Percentiles rank a stretch among this genome's conserved stretches.
Evolutionary conservation across 1,140 invertebrate species (phyloP).

Genomic region (Hestina assimilis): DNA sequence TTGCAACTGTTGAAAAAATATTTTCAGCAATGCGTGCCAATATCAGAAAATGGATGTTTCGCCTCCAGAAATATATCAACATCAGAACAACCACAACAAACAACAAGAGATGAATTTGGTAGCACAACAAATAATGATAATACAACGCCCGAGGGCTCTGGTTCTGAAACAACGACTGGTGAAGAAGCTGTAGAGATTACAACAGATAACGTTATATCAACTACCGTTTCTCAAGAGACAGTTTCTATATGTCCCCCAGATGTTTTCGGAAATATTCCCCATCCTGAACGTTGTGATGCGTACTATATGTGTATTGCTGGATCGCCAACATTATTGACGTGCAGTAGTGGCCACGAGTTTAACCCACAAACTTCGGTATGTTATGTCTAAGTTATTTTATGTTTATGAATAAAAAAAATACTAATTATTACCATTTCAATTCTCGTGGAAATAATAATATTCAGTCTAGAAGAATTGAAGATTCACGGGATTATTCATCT

Average conservation of each 20-base stretch:
- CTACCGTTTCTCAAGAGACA: neutral
- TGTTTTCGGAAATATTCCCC: constrained; percentile 3
- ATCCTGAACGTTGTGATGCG: constrained; percentile 7
- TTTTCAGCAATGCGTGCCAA: neutral
- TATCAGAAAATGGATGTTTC: neutral
- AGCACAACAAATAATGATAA: too few relatives aligned
- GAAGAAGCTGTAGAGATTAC: neutral
- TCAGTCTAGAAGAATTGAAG: too few relatives aligned
- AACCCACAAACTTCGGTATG: neutral
- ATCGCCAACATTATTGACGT: neutral
- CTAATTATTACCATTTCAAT: too few relatives aligned
- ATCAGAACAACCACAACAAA: neutral
- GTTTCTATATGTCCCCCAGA: constrained; percentile 1
- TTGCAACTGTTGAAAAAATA: too few relatives aligned
- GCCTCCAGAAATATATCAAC: neutral
- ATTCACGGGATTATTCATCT: too few relatives aligned
- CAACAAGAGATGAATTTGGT: neutral
- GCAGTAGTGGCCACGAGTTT: neutral
- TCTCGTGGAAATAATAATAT: too few relatives aligned
- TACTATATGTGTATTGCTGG: neutral
- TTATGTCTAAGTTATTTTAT: too few relatives aligned
- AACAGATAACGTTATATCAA: neutral
- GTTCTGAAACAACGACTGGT: too few relatives aligned
- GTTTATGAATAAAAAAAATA: too few relatives aligned
- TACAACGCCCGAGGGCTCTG: too few relatives aligned